Base-by-base conservation (phyloP, 2,888 invertebrate species). In the Parthenolecanium corni region DNA sequence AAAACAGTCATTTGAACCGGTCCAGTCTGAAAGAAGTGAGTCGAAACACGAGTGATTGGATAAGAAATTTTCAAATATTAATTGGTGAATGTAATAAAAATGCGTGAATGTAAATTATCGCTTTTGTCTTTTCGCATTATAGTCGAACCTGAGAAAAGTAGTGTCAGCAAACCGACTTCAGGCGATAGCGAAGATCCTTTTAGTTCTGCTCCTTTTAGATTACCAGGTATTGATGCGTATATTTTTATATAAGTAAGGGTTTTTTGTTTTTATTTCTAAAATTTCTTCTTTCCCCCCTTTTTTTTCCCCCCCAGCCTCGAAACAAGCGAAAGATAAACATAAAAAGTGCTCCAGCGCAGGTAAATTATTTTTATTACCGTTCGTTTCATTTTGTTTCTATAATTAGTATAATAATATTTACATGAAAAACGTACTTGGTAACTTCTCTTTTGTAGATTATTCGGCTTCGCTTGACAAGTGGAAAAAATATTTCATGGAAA, bases 201-300 rank as follows among this genome's bases (percentile, higher is more conserved):
- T 74, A 83, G 85, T 69, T 84, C 85, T 69, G 89, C 88, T 64
- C 89, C 89, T 20, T 89, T 89, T 73, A 85, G 80, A 76, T 78
- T 83, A 73, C 84, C 84, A 73, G 78, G 81, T 80, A 74, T 76
- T n/a, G n/a, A n/a, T n/a, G n/a, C n/a, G n/a, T n/a, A 1, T 14
- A n/a, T 40, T 40, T 40, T 14, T 40, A n/a, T 40, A 2, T n/a
- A n/a, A 2, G 2, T 40, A 2, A 40, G 40, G 14, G 40, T 40
- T 14, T 40, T 40, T 2, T 12, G 40, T 40, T n/a, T 14, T 2
- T 44, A 18, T 23, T 20, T 56, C 42, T 56, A 23, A 44, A 44
- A 25, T 36, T 23, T 56, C 38, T 52, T 54, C n/a, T 42, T 57
- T 31, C 31, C 18, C 12, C 25, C 16, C 20, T 31, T 23, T 14